phyloP scores from a whole-genome alignment of 2,797 vertebrate species.

The Columba guinea region DNA sequence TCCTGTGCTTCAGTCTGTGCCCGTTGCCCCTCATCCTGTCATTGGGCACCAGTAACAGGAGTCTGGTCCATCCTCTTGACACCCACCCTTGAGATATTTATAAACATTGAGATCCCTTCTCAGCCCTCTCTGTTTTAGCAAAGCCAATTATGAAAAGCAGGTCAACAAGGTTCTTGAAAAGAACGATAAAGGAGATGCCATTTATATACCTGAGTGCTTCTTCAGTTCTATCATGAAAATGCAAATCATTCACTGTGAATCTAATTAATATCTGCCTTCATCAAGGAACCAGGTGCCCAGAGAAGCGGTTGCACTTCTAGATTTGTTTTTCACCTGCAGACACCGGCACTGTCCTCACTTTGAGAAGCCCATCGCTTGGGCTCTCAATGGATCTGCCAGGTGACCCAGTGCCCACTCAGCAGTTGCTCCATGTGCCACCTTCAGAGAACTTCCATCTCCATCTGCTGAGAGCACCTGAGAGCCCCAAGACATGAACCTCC shows the following conservation, averaged over 20 bases:
- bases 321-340: neutral
- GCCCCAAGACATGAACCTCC: neutral
- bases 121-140: neutral
- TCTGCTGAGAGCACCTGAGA: conserved; percentile 44
- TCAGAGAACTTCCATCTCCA: neutral
- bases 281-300: neutral
- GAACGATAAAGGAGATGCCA: neutral
- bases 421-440: neutral
- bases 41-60: no score
- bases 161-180: neutral
- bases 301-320: neutral
- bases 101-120: no score
- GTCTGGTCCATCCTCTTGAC: no score
- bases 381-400: neutral
- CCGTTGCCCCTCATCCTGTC: no score
- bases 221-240: neutral
- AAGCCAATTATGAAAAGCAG: neutral
- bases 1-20: no score
- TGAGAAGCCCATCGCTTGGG: neutral
- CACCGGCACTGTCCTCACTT: no score
- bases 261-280: conserved; percentile 4
- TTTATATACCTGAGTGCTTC: neutral
- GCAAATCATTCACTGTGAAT: neutral
- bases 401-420: neutral
- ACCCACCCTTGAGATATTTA: no score